Evolutionary conservation across 2,113 vertebrate genomes (phyloP).

Genomic region (Colossoma macropomum): DNA sequence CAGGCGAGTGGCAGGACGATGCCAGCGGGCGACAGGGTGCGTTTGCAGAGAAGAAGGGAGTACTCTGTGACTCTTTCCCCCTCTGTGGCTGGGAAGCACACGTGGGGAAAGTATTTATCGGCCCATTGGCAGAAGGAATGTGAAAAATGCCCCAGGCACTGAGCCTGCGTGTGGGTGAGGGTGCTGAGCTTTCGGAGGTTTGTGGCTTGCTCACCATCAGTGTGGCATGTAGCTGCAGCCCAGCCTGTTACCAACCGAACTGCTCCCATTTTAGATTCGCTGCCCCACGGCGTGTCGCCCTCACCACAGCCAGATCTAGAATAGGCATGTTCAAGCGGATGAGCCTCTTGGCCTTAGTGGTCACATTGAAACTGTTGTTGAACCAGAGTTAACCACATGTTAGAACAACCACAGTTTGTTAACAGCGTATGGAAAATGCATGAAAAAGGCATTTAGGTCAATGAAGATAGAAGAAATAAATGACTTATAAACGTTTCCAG

Average conservation of each 20-base stretch:
- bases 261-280: constrained; percentile 41
- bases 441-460: too few species aligned
- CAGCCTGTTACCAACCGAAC: constrained; percentile 24
- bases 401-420: too few species aligned
- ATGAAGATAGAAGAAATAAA: too few species aligned
- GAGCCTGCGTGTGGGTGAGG: constrained; percentile 83
- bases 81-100: constrained; percentile 77
- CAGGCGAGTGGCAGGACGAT: constrained; percentile 11
- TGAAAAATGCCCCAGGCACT: constrained; percentile 89
- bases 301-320: constrained; percentile 27
- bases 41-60: constrained; percentile 42
- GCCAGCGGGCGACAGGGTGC: constrained; percentile 18
- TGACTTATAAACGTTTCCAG: too few species aligned
- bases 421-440: too few species aligned
- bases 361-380: constrained; percentile 25
- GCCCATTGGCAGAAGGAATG: constrained; percentile 92
- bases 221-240: constrained; percentile 2
- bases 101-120: constrained; percentile 92
- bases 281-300: not conserved
- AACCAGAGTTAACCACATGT: constrained; percentile 2
- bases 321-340: constrained; percentile 23
- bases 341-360: not conserved
- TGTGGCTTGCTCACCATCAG: constrained; percentile 42
- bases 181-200: constrained; percentile 66
- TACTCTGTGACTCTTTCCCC: constrained; percentile 58